Evolutionary conservation across 2,113 vertebrate genomes (phyloP), one percentile per base, ranked within the genome.

Genomic region (Pseudonaja textilis): DNA sequence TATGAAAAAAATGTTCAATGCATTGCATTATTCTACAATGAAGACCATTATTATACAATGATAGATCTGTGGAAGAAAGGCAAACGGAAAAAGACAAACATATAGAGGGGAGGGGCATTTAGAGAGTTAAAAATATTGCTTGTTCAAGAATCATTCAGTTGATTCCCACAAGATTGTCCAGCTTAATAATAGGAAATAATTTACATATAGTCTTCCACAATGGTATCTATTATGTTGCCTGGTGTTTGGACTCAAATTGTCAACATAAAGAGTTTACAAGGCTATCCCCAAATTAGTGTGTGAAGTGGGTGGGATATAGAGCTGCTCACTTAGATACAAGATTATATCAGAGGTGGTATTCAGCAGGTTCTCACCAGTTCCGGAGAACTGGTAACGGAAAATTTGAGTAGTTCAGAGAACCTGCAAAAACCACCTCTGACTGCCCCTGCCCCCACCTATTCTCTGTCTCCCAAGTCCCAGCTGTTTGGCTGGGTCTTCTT

Each of bases 1-100:
- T 97, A 98, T 95, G 97, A 97, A 97, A 98, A 98, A 98, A 97
- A 97, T 96, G 96, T 97, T 95, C 93, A 93, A 96, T 96, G 96
- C 0, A 90, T 96, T 97, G 96, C 96, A 97, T 97, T 97, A 97
- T 93, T 85, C 61, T 96, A 97, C 96, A 93, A 88, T 95, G 95
- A 96, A 94, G 95, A 95, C 94, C 96, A 97, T 98, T 97, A 97
- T 94, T 81, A 74, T 96, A 97, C 96, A 92, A 87, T 96, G 95
- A 94, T 94, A 94, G 96, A 95, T 96, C 25, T 93, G 92, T 96
- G 94, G 95, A 96, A 29, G 61, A 95, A 96, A 91, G 86, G 95
- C 95, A n/a, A 85, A 88, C 12, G 26, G 74, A 69, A 91, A 16
- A 93, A 94, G 93, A 94, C 86, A 87, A 95, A 95, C 94, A 93